phyloP scores from a whole-genome alignment of 2,888 invertebrate species.

The Nymphalis urticae region DNA sequence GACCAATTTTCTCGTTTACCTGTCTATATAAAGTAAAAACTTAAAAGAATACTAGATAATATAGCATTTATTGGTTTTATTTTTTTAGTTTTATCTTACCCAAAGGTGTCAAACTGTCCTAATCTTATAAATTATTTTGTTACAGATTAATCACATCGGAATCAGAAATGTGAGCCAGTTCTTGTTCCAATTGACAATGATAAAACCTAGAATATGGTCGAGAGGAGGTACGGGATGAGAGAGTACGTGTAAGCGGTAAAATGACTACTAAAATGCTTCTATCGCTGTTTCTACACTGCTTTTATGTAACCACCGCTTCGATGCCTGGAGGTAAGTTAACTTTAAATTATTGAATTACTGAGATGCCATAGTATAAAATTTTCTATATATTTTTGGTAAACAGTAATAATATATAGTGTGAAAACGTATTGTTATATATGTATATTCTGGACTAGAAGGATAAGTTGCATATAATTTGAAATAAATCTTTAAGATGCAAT shows the following conservation, averaged over 20 bases:
- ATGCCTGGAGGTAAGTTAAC: constrained; percentile 65
- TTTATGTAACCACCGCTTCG: constrained; percentile 71
- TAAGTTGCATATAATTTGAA: too few species aligned
- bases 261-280: constrained; percentile 69
- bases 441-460: too few species aligned
- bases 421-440: too few species aligned
- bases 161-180: not conserved
- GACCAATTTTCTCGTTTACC: too few species aligned
- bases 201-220: constrained; percentile 24
- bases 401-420: too few species aligned
- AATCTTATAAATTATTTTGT: constrained; percentile 2
- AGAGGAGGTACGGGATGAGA: constrained; percentile 41
- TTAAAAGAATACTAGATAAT: too few species aligned
- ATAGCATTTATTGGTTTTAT: too few species aligned
- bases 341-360: not conserved
- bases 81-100: too few species aligned
- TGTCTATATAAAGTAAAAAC: too few species aligned
- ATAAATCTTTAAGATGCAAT: too few species aligned
- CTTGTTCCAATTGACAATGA: constrained; percentile 27
- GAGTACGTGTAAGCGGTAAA: constrained; percentile 39
- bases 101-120: too few species aligned
- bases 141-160: constrained; percentile 8
- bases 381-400: too few species aligned
- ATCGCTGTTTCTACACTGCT: constrained; percentile 66
- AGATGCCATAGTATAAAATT: not conserved